Conservation (phyloP, 2,888 invertebrate genomes). For the Ichneumoninae sp. region DNA sequence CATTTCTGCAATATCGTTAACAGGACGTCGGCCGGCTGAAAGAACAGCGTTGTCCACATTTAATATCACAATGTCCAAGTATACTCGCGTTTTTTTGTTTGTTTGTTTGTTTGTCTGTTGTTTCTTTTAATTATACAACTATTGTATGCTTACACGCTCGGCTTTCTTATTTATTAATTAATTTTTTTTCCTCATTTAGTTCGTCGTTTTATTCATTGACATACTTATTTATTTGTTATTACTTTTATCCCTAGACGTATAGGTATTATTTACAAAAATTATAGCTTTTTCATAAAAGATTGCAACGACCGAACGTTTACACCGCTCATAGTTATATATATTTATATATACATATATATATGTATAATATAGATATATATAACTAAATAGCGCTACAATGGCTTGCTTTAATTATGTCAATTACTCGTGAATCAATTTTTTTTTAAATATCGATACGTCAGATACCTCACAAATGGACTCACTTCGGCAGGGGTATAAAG, state of each 20-base stretch:
- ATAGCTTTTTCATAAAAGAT: conserved; percentile 64
- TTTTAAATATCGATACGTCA: background rate
- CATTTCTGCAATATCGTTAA: conserved; percentile 74
- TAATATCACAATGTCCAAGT: conserved; percentile 83
- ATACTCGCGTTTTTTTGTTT: conserved; percentile 74
- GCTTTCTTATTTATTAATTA: conserved; percentile 65
- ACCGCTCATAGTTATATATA: conserved; percentile 40
- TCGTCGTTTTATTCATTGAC: conserved; percentile 53
- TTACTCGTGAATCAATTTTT: conserved; percentile 12
- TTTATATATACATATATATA: conserved; percentile 23
- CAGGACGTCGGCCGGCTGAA: conserved; percentile 71
- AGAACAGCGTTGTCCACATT: conserved; percentile 73
- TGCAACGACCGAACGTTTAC: conserved; percentile 47
- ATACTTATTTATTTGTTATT: conserved; percentile 61
- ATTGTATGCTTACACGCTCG: conserved; percentile 58
- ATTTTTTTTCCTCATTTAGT: conserved; percentile 36
- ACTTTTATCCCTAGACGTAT: conserved; percentile 76
- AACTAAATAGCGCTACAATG: conserved; percentile 32
- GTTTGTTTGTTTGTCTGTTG: conserved; percentile 37
- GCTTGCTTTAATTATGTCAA: conserved; percentile 6
- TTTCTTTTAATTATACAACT: conserved; percentile 45
- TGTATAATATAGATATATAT: conserved; percentile 34
- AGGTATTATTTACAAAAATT: conserved; percentile 80
- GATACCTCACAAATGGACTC: background rate
- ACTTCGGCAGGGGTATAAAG: background rate